Evolutionary conservation across 92 coral and sea anemone species (phyloP).

Genomic region (Heteractis magnifica): DNA sequence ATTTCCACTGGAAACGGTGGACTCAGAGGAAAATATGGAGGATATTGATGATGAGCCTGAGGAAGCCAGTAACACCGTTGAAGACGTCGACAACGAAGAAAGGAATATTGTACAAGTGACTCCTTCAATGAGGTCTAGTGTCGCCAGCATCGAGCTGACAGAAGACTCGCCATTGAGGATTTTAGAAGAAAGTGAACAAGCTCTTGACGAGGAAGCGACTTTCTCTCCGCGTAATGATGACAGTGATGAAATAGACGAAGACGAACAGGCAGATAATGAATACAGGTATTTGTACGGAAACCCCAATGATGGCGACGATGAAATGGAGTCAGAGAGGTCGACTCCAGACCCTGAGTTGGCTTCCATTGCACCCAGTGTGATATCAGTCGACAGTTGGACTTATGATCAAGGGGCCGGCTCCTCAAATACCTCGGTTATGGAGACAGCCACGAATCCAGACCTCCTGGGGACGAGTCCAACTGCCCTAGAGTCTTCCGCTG

Average conservation of each 20-base stretch:
- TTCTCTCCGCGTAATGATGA: conserved; percentile 49
- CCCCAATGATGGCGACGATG: conserved; percentile 34
- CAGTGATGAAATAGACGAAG: conserved; percentile 35
- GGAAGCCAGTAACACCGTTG: neutral
- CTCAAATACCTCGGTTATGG: neutral
- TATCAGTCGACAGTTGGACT: conserved; percentile 44
- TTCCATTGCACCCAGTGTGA: conserved; percentile 25
- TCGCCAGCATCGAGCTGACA: conserved; percentile 78
- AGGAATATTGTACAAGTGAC: conserved; percentile 26
- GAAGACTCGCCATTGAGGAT: conserved; percentile 85
- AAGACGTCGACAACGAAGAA: conserved; percentile 5
- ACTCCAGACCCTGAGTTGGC: conserved; percentile 23
- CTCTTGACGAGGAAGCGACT: conserved; percentile 59
- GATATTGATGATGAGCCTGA: conserved; percentile 15
- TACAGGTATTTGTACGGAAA: conserved; percentile 30
- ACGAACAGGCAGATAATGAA: conserved; percentile 39
- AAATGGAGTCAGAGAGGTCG: conserved; percentile 29
- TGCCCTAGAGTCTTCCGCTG: neutral
- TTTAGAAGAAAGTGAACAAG: conserved; percentile 76
- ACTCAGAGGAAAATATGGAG: conserved; percentile 33
- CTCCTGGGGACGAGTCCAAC: neutral
- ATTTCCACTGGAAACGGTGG: conserved; percentile 7
- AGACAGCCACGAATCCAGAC: neutral
- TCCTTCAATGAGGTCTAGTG: conserved; percentile 35
- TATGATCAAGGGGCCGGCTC: neutral